Evolutionary conservation across 2,888 invertebrate species (phyloP), one percentile per base, ranked within the genome.

Genomic region (Dermolepida albohirtum): DNA sequence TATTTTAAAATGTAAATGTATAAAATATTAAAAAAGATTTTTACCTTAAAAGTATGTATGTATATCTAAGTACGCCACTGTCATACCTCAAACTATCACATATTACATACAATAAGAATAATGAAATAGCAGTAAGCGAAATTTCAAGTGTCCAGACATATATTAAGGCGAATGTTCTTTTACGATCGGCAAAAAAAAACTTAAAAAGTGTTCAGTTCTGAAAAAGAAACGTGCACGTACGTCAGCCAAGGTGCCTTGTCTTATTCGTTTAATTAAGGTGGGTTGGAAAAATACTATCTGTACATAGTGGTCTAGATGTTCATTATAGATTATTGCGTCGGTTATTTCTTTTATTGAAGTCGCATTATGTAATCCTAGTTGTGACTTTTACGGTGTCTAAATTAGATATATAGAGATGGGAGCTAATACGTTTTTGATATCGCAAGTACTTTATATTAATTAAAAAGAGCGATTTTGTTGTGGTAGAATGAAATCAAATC

Each of bases 341-440:
- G 47, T 39, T 62, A 47, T 62, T 62, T 62, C 59, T 62, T 62
- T 62, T 62, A 62, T 62, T 62, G 59, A 62, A 62, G 47, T 62
- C 0, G 59, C 34, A 12, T 62, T 62, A 47, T 47, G 47, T 62
- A 62, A 62, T 62, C 59, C 34, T 34, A n/a, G 34, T 62, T 62
- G 16, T 34, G 59, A 62, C 27, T 62, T 17, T 39, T 34, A 47
- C 16, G 59, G 16, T 62, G 47, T 49, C 34, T 27, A 62, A 17
- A 62, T 49, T 47, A 34, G 17, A 62, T 49, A 10, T 27, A 43
- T 44, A 34, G 6, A 57, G 51, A 52, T 52, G 51, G 51, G 51
- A 50, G 8, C 22, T 50, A 10, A 27, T 52, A 52, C 51, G 51
- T 11, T 29, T 52, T 55, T 41, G 11, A 55, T 22, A 10, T 41